phyloP scores from a whole-genome alignment of 2,113 vertebrate species.

The human (Homo sapiens) region DNA sequence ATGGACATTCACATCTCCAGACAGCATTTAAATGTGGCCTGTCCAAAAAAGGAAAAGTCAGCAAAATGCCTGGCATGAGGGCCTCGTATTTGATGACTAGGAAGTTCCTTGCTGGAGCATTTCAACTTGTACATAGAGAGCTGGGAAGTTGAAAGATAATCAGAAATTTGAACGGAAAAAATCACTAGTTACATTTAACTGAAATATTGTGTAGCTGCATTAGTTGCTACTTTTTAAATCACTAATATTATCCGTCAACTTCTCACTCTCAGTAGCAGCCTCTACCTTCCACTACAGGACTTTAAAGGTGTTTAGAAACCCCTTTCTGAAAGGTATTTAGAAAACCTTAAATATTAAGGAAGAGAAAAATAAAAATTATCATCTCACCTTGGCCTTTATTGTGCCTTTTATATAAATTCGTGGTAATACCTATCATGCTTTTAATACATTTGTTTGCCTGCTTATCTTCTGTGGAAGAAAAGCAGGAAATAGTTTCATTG shows the following conservation, averaged over 20 bases:
- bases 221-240: background rate
- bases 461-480: background rate
- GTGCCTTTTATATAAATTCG: background rate
- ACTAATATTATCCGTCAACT: too few species aligned
- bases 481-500: background rate
- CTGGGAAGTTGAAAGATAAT: background rate
- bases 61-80: background rate
- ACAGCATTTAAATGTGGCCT: background rate
- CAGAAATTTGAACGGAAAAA: background rate
- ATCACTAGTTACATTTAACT: background rate
- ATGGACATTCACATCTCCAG: background rate
- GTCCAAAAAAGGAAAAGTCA: conserved; percentile 28
- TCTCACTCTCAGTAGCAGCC: background rate
- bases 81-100: background rate
- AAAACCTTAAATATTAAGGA: background rate
- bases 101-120: too few species aligned
- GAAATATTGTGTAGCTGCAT: background rate
- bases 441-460: background rate
- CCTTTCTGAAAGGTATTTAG: background rate
- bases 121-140: background rate
- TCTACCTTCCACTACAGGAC: background rate
- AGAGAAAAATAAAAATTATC: background rate
- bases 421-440: accelerated
- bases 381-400: background rate
- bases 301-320: background rate